Evolutionary conservation across 2,113 vertebrate species (phyloP).

Genomic region (Scartelaos histophorus): DNA sequence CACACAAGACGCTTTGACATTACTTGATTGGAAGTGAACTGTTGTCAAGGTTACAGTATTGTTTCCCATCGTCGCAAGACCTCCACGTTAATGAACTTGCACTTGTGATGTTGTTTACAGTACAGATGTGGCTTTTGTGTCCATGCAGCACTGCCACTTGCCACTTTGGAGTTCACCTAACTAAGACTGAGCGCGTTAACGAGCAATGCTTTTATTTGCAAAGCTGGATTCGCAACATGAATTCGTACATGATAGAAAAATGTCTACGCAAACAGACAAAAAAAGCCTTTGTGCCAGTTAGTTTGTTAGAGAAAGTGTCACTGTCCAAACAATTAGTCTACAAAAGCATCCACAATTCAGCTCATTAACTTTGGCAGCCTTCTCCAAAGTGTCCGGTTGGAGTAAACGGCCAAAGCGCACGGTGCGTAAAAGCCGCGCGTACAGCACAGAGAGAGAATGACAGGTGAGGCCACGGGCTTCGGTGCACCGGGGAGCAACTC

Average conservation of each 20-base stretch:
- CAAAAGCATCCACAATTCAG: background rate
- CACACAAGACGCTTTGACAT: background rate
- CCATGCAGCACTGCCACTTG: background rate
- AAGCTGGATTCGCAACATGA: background rate
- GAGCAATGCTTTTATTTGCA: background rate
- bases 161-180: background rate
- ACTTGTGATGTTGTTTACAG: background rate
- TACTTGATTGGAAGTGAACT: background rate
- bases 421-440: slow-evolving; percentile 23
- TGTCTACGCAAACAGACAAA: no score
- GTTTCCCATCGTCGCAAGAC: background rate
- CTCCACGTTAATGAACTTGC: background rate
- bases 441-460: slow-evolving; percentile 2
- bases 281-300: background rate
- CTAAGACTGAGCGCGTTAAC: background rate
- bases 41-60: slow-evolving; percentile 4
- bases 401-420: background rate
- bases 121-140: background rate
- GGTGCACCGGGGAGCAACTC: slow-evolving; percentile 2
- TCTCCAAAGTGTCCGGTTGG: background rate
- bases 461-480: slow-evolving; percentile 44
- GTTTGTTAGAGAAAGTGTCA: background rate
- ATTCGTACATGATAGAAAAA: background rate
- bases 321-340: background rate
- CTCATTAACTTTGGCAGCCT: background rate